Percentiles rank a stretch among this genome's conserved stretches.
These are phyloP conservation scores for Acholoe squamosa DNA, from an alignment of 2,888 invertebrate species.

Conservation along the genomic window DNA sequence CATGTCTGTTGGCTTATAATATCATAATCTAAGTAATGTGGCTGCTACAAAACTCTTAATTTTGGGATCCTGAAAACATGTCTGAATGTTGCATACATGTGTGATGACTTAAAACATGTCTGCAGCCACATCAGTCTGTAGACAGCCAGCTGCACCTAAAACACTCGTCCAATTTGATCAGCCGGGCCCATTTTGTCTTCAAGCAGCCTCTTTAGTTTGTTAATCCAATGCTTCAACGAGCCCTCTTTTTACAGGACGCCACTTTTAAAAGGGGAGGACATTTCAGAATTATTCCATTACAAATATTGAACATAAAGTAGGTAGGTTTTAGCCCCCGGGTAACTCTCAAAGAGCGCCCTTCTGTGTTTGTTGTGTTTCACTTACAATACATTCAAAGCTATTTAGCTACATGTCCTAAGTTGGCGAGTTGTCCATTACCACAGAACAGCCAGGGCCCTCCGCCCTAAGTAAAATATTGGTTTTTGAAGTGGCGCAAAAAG, in stretches of 20 bases:
- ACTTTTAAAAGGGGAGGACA: constrained; percentile 40
- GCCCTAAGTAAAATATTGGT: constrained; percentile 60
- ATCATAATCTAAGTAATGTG: too few relatives aligned
- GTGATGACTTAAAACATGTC: constrained; percentile 2
- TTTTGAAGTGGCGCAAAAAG: constrained; percentile 59
- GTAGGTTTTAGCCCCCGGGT: constrained; percentile 47
- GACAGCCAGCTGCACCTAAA: constrained; percentile 44
- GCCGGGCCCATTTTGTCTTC: constrained; percentile 37
- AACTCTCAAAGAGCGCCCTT: constrained; percentile 16
- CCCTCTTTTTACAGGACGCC: constrained; percentile 15
- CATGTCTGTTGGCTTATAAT: too few relatives aligned
- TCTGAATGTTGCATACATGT: too few relatives aligned
- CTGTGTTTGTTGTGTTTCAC: not conserved
- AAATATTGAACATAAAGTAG: constrained; percentile 60
- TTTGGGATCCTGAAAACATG: too few relatives aligned
- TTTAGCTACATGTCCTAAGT: constrained; percentile 30
- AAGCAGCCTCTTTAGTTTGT: constrained; percentile 43
- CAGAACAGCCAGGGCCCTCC: not conserved
- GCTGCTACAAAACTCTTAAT: too few relatives aligned
- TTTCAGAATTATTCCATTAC: constrained; percentile 61
- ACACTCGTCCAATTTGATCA: constrained; percentile 52
- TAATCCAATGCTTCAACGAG: constrained; percentile 44
- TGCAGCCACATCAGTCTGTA: constrained; percentile 29
- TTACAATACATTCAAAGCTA: constrained; percentile 44
- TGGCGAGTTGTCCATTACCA: constrained; percentile 31